phyloP scores from a whole-genome alignment of 2,888 invertebrate genomes.

The Cheilosia pagana region DNA sequence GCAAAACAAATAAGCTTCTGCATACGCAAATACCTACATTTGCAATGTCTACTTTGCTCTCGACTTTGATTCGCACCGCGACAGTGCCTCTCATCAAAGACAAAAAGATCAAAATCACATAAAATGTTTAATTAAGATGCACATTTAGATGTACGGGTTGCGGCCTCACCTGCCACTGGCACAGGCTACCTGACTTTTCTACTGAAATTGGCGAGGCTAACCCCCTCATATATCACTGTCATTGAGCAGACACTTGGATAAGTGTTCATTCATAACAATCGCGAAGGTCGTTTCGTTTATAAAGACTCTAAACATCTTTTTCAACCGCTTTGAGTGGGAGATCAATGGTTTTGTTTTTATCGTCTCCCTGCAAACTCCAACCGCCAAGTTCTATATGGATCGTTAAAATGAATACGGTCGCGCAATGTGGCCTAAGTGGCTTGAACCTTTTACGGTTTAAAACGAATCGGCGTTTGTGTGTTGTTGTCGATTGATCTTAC shows the following conservation, averaged over 20 bases:
- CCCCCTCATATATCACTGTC: constrained; percentile 36
- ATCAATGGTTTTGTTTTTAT: constrained; percentile 11
- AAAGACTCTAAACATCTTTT: constrained; percentile 18
- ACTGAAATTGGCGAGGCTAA: constrained; percentile 21
- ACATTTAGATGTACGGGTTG: constrained; percentile 21
- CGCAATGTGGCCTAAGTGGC: constrained; percentile 58
- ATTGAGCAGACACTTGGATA: constrained; percentile 1
- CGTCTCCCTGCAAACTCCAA: background rate
- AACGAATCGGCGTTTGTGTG: constrained; percentile 40
- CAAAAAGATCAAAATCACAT: constrained; percentile 17
- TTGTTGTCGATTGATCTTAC: constrained; percentile 55
- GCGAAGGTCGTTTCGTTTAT: constrained; percentile 53
- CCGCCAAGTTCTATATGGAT: constrained; percentile 45
- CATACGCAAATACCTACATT: constrained; percentile 28
- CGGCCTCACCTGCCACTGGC: constrained; percentile 37
- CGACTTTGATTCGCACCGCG: constrained; percentile 35
- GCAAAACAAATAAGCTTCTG: constrained; percentile 19
- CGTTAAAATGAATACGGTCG: constrained; percentile 63
- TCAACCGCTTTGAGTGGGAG: constrained; percentile 57
- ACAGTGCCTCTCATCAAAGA: background rate
- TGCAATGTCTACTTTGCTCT: constrained; percentile 9
- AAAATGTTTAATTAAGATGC: constrained; percentile 34
- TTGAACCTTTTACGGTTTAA: constrained; percentile 65
- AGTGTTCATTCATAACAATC: constrained; percentile 44
- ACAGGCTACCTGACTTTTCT: constrained; percentile 50